Conservation (phyloP, 2,113 vertebrate genomes). For the Anguilla japonica region DNA sequence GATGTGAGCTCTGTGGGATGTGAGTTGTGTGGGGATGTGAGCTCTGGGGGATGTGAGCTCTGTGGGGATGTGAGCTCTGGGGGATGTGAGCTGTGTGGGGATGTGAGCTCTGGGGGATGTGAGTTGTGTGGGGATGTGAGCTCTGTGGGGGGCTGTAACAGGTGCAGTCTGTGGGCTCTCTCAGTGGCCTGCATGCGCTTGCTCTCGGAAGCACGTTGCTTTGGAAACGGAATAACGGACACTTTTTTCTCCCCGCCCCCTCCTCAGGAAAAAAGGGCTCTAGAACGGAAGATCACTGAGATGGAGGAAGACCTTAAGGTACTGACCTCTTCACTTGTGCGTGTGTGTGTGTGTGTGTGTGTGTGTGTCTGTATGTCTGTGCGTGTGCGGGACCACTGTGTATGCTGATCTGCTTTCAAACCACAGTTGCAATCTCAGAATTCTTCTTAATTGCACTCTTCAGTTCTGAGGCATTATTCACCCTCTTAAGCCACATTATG, state of each 20-base stretch:
- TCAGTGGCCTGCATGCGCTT: background rate
- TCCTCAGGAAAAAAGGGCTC: constrained; percentile 95
- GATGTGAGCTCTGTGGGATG: background rate
- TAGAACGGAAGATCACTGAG: constrained; percentile 99
- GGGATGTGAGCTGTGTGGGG: too few relatives aligned
- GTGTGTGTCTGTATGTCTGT: background rate
- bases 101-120: background rate
- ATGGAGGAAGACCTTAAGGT: constrained; percentile 99
- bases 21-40: too few relatives aligned
- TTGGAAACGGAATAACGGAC: background rate
- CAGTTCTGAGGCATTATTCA: too few relatives aligned
- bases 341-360: background rate
- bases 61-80: background rate
- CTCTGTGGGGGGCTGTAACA: background rate
- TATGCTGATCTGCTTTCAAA: too few relatives aligned
- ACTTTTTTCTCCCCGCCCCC: background rate
- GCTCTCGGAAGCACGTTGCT: background rate
- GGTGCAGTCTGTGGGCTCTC: background rate
- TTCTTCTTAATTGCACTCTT: too few relatives aligned
- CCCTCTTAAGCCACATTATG: too few relatives aligned
- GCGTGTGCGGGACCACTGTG: background rate
- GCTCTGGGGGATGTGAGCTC: too few relatives aligned
- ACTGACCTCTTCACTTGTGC: constrained; percentile 25
- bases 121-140: too few relatives aligned
- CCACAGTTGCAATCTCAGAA: too few relatives aligned